Base-by-base conservation (phyloP, 2,113 vertebrate genomes). In the Hippocampus comes region DNA sequence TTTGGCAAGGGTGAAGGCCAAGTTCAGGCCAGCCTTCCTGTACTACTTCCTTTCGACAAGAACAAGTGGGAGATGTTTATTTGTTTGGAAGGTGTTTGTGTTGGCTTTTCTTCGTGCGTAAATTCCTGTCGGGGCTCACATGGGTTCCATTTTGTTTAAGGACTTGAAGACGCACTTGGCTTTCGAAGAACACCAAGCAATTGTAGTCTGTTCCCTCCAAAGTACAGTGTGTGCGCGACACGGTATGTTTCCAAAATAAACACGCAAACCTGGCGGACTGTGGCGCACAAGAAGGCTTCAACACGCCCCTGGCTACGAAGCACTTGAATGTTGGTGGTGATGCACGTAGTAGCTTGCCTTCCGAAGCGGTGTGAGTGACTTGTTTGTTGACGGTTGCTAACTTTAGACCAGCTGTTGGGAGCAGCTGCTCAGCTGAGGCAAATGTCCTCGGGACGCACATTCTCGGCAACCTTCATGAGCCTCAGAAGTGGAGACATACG, bases 51-150 rank as follows among this genome's bases (percentile, higher is more conserved):
- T 23, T 25, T 81, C 72, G 61, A 63, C 42, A 21, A 70, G 69
- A 70, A 66, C 79, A 82, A 74, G 74, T 74, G 80, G 79, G 49
- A 59, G 59, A 60, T 70, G 74, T 61, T 70, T 75, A 53, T 76
- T 48, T 23, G 46, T 49, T 51, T 38, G 72, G 6, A 25, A 18
- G 3, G 23, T 20, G 1, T 66, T 66, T 66, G 6, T 48, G 42
- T 48, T 66, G 43, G 25, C 64, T 73, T 77, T 71, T 51, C 56
- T 34, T 30, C 71, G 49, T 72, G 51, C 60, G 64, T 49, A 38
- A 25, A 72, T 71, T 66, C 64, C 69, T 46, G 42, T 23, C 21
- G n/a, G 10, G 2, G 21, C 8, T 18, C 59, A 30, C 59, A 34
- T 18, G 15, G 59, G 2, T 61, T 10, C 10, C 56, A 27, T 59